These are phyloP conservation scores for Otolemur crassicaudatus DNA, from an alignment of 2,797 vertebrate species.

Conservation along the genomic window DNA sequence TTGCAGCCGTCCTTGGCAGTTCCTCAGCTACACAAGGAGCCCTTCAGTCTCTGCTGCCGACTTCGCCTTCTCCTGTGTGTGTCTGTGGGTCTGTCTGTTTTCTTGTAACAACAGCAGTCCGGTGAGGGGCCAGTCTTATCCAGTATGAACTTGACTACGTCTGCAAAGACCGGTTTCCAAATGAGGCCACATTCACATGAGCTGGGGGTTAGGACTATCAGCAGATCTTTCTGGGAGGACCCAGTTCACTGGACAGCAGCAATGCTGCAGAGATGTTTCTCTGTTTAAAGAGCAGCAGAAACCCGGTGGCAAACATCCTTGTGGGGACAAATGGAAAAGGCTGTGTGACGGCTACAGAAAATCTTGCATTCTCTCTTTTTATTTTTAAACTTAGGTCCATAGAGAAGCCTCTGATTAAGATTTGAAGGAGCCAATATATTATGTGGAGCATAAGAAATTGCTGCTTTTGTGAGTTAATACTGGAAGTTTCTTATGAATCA, in stretches of 20 bases:
- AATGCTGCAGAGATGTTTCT: background rate
- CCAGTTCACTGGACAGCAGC: background rate
- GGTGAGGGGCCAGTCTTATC: background rate
- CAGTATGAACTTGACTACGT: background rate
- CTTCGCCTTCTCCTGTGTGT: background rate
- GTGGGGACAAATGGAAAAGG: background rate
- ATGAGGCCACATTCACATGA: background rate
- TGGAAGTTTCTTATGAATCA: background rate
- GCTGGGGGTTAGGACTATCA: background rate
- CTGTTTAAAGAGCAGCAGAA: background rate
- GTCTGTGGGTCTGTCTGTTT: background rate
- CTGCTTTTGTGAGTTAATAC: background rate
- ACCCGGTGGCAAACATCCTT: background rate
- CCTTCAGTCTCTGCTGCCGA: fast-evolving
- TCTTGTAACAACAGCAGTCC: background rate
- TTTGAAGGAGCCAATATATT: background rate
- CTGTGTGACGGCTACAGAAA: background rate
- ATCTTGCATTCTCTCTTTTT: background rate
- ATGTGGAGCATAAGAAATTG: background rate
- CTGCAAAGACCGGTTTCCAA: background rate
- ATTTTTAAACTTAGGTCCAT: background rate
- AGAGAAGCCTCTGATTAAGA: background rate
- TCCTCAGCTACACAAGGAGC: background rate
- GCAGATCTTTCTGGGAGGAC: background rate
- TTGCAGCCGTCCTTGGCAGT: background rate